Conservation (phyloP, 2,797 vertebrate genomes). For the Acestrorhynchus altus region DNA sequence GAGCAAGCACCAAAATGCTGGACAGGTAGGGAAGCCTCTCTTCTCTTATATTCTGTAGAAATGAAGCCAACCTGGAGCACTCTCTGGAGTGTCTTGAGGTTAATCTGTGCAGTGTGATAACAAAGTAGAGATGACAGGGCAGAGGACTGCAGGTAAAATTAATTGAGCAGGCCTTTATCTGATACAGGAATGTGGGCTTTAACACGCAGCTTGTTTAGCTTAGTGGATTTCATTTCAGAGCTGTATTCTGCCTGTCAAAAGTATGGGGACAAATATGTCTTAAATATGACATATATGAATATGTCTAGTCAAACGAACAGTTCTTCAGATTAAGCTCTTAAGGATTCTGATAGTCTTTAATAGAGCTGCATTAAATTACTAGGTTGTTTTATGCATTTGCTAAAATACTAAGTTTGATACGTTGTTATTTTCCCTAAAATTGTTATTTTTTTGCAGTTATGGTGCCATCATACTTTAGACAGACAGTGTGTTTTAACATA, state of each 20-base stretch:
- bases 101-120: not conserved
- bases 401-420: too few relatives aligned
- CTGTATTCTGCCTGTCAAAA: conserved; percentile 2
- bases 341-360: too few relatives aligned
- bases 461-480: not conserved
- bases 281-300: too few relatives aligned
- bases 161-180: not conserved
- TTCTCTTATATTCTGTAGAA: not conserved
- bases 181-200: not conserved
- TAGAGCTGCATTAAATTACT: too few relatives aligned
- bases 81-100: not conserved
- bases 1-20: conserved; percentile 98
- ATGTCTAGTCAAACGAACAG: too few relatives aligned
- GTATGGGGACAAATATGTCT: too few relatives aligned
- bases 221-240: not conserved
- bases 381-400: too few relatives aligned
- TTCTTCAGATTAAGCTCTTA: too few relatives aligned
- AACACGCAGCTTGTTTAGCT: not conserved
- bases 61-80: not conserved
- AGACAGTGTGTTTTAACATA: not conserved
- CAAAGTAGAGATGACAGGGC: not conserved
- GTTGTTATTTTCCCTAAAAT: too few relatives aligned
- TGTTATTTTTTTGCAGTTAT: not conserved
- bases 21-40: conserved; percentile 81
- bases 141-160: not conserved